phyloP scores from a whole-genome alignment of 1,140 invertebrate genomes.

The Pectinophora gossypiella region DNA sequence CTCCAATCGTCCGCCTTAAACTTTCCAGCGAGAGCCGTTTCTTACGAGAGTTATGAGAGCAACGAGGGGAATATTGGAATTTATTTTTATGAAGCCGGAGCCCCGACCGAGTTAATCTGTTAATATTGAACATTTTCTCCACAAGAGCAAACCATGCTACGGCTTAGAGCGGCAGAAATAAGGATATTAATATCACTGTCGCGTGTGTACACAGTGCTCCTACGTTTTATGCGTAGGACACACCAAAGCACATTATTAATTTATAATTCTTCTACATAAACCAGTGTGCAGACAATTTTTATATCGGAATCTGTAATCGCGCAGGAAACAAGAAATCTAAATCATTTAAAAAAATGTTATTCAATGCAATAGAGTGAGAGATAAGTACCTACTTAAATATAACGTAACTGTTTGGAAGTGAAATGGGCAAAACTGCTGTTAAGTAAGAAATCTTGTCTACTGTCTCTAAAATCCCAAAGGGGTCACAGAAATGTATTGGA shows the following conservation, averaged over 20 bases:
- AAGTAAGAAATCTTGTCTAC: neutral
- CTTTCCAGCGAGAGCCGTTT: slow-evolving; percentile 46
- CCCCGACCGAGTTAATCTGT: slow-evolving; percentile 58
- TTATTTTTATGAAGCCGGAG: slow-evolving; percentile 55
- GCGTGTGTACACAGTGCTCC: too few species aligned
- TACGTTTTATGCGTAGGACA: too few species aligned
- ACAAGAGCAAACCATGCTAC: slow-evolving; percentile 33
- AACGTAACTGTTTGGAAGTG: too few species aligned
- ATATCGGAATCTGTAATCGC: too few species aligned
- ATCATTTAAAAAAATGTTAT: too few species aligned
- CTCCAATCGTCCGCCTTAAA: slow-evolving; percentile 50
- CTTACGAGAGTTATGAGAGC: slow-evolving; percentile 50
- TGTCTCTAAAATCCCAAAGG: neutral
- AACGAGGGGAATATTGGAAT: slow-evolving; percentile 58
- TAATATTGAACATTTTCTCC: slow-evolving; percentile 57
- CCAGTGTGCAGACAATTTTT: too few species aligned
- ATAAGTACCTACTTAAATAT: too few species aligned
- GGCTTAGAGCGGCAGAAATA: neutral
- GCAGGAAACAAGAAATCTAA: too few species aligned
- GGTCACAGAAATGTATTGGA: neutral
- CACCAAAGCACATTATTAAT: too few species aligned
- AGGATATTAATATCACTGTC: neutral
- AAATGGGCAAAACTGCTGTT: neutral
- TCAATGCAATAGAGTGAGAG: too few species aligned
- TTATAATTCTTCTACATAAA: too few species aligned